phyloP scores from a whole-genome alignment of 1,140 invertebrate species.

The Caenorhabditis tropicalis region DNA sequence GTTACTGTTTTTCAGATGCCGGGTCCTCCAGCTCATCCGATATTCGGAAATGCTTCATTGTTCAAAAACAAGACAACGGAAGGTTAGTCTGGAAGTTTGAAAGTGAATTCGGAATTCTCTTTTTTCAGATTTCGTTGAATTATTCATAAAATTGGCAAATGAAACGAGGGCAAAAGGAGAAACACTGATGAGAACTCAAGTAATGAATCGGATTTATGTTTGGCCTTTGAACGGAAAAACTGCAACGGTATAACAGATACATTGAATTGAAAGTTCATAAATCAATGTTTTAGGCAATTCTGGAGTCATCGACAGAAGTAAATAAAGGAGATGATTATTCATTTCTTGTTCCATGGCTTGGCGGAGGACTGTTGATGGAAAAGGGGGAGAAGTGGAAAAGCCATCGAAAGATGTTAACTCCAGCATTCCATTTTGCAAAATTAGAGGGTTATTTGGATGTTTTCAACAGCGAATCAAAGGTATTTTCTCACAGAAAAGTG shows the following conservation, averaged over 20 bases:
- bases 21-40: constrained; percentile 13
- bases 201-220: constrained; percentile 25
- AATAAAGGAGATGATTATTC: background rate
- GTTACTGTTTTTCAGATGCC: background rate
- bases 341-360: background rate
- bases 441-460: constrained; percentile 83
- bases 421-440: constrained; percentile 87
- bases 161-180: background rate
- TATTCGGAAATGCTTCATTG: constrained; percentile 17
- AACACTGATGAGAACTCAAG: constrained; percentile 18
- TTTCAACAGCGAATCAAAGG: constrained; percentile 80
- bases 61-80: constrained; percentile 21
- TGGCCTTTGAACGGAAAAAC: background rate
- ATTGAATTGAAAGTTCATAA: background rate
- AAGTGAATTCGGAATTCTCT: background rate
- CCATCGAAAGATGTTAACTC: constrained; percentile 85
- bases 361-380: background rate
- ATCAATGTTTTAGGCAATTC: background rate
- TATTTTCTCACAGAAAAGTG: constrained; percentile 56
- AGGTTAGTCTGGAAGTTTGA: no score
- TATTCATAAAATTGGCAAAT: background rate
- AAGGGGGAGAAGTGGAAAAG: constrained; percentile 79
- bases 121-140: background rate
- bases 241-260: background rate
- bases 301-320: background rate